These are phyloP conservation scores for Pluvianellus socialis DNA, from an alignment of 2,113 vertebrate species.

Conservation along the genomic window DNA sequence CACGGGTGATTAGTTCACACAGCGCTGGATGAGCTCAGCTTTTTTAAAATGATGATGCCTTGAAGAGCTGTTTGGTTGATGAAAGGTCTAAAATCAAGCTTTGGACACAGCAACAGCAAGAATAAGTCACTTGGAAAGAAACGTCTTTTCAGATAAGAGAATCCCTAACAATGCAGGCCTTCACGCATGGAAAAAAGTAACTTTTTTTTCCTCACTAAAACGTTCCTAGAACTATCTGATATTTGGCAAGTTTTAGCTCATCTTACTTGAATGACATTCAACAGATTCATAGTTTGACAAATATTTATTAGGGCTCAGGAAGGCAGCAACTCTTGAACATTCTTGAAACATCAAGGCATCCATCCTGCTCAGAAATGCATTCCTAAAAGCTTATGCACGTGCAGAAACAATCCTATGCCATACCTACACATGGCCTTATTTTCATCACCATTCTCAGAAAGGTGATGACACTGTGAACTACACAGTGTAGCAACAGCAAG, in stretches of 20 bases:
- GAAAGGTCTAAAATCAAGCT: background rate
- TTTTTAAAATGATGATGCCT: background rate
- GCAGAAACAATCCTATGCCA: background rate
- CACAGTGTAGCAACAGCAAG: background rate
- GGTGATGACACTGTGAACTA: background rate
- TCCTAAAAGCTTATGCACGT: conserved; percentile 20
- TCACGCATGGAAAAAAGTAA: background rate
- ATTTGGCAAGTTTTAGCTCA: background rate
- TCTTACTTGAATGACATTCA: conserved; percentile 1
- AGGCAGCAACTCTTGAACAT: conserved; percentile 32
- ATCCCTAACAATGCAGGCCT: background rate
- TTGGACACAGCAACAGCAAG: background rate
- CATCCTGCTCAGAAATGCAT: conserved; percentile 44
- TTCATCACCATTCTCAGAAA: background rate
- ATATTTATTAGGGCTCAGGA: conserved; percentile 34
- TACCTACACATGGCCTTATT: background rate
- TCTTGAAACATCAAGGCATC: conserved; percentile 54
- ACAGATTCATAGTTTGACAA: conserved; percentile 20
- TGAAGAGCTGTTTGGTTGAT: background rate
- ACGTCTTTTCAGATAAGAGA: background rate
- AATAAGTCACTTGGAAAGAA: background rate
- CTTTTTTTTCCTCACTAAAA: background rate
- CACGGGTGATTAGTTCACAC: background rate
- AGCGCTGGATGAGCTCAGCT: background rate
- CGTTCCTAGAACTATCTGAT: background rate